A percentile compares a stretch with the other conserved stretches of the same genome.
phyloP scores from a whole-genome alignment of 2,797 vertebrate genomes.

The Pantherophis vulpinus region DNA sequence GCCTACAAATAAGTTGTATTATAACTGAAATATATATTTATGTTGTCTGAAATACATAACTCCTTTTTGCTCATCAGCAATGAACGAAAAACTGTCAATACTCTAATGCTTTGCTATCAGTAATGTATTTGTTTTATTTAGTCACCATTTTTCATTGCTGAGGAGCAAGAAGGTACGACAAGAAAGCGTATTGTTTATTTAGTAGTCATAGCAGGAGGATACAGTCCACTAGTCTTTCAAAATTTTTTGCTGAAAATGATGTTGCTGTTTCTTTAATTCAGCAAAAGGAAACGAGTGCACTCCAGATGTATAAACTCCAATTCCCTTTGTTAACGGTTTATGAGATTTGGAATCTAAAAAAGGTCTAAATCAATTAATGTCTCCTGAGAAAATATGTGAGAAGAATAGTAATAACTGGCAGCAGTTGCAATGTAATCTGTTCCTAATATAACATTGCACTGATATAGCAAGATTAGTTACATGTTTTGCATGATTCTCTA shows the following conservation, averaged over 20 bases:
- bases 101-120: background rate
- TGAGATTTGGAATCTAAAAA: background rate
- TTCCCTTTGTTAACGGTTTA: background rate
- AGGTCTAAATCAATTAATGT: background rate
- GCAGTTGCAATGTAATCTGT: background rate
- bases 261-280: background rate
- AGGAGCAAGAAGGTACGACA: background rate
- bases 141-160: background rate
- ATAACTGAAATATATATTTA: background rate
- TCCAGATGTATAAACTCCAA: background rate
- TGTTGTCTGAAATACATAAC: background rate
- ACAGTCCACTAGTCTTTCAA: background rate
- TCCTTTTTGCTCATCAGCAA: background rate
- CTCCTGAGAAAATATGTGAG: background rate
- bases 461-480: background rate
- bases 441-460: background rate
- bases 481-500: background rate
- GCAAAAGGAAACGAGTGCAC: background rate
- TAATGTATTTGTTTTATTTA: too few species aligned
- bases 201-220: background rate
- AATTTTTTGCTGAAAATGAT: background rate
- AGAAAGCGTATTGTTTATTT: background rate
- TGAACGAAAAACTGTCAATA: background rate
- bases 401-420: background rate
- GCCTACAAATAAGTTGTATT: background rate